phyloP scores from a whole-genome alignment of 2,888 invertebrate genomes.

The Andricus quercusramuli region DNA sequence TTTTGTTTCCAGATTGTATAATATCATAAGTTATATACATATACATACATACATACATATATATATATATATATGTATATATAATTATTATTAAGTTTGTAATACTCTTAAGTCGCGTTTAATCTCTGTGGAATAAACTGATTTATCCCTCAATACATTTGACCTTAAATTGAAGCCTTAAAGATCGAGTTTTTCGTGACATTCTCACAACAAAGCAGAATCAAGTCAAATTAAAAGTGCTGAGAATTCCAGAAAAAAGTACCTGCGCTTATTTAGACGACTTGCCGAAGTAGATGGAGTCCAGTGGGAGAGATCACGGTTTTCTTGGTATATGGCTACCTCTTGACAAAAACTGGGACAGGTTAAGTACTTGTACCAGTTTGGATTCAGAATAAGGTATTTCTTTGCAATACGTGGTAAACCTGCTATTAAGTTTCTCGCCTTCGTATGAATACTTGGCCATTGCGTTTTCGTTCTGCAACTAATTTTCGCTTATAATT shows the following conservation, averaged over 20 bases:
- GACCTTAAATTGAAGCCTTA: neutral
- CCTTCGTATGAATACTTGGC: constrained; percentile 50
- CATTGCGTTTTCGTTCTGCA: neutral
- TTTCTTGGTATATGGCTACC: constrained; percentile 67
- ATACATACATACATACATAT: too few relatives aligned
- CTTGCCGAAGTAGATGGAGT: constrained; percentile 43
- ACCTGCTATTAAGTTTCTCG: constrained; percentile 61
- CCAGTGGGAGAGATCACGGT: constrained; percentile 66
- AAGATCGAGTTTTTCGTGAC: neutral
- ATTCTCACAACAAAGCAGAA: neutral
- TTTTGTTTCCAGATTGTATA: neutral
- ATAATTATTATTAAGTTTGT: neutral
- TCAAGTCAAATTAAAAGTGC: constrained; percentile 33
- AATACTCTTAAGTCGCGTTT: too few relatives aligned
- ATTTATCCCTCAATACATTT: too few relatives aligned
- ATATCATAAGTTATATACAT: neutral
- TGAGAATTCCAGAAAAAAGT: constrained; percentile 24
- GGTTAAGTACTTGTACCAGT: constrained; percentile 57
- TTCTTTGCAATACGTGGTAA: constrained; percentile 64
- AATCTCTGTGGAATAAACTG: too few relatives aligned
- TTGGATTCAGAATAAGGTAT: constrained; percentile 54
- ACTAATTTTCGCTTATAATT: neutral
- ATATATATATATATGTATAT: neutral
- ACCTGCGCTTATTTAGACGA: constrained; percentile 13
- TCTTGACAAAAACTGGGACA: constrained; percentile 63